Base-by-base conservation (phyloP, 1,140 invertebrate species). In the Diplogasteroides magnus region DNA sequence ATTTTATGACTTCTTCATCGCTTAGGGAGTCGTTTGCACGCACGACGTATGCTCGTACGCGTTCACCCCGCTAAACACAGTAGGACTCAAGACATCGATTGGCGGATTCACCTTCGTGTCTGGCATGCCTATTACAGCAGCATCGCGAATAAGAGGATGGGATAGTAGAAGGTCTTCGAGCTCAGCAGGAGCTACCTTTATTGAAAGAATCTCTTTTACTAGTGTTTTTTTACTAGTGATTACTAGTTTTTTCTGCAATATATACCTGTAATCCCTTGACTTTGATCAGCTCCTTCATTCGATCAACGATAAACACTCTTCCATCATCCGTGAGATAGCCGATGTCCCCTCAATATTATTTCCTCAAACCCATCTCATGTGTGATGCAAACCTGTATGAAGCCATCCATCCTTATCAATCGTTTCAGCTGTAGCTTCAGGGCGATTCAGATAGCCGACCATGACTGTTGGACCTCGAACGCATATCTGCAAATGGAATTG, bases 281-380 rank as follows among this genome's bases (percentile, higher is more conserved):
- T 86, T 94, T 94, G 68, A 94, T 93, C 3, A 94, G 86, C 81
- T 94, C 91, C 78, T 94, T 94, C 60, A 93, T 76, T 67, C 92
- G 85, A 76, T 93, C 92, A 1, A 90, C 90, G 63, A 94, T 88
- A 67, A 87, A 91, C 31, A 83, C 70, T 59, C 60, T 61, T 0
- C 90, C 87, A 0, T 90, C 85, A 15, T 87, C 78, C 72, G 92
- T 90, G 68, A 88, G 90, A 74, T 89, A 89, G 6, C 88, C 90
- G 27, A 93, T 86, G 77, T 93, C 91, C 2, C 91, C 91, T 77
- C 37, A 11, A 73, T 69, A 11, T 0, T 15, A 6, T 13, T n/a
- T 2, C 58, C 14, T 13, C 29, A 25, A 23, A 27, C 1, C 31
- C 1, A 19, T 19, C 1, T 2, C 15, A 67, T 13, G 0, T 23